These are phyloP conservation scores for Neodiprion pinetum DNA, from an alignment of 1,140 invertebrate genomes.

Conservation along the genomic window DNA sequence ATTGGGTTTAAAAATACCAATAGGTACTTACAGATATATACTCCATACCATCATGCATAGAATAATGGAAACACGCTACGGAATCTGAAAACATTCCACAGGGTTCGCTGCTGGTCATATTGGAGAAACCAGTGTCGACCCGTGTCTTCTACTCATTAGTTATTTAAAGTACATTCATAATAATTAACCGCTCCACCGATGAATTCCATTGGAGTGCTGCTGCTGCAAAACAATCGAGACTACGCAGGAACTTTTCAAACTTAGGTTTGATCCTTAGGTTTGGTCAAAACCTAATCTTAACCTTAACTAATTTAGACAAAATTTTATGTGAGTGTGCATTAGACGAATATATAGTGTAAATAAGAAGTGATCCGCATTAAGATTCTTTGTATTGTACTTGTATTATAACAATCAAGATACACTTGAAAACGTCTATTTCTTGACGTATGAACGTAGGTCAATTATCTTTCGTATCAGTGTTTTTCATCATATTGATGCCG, in stretches of 20 bases:
- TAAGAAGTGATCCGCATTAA: not conserved
- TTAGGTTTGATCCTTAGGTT: not conserved
- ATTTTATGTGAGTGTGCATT: slow-evolving; percentile 5
- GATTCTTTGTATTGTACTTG: slow-evolving; percentile 2
- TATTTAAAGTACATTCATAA: not conserved
- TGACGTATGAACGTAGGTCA: slow-evolving; percentile 1
- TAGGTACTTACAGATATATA: too few relatives aligned
- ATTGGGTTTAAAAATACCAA: not conserved
- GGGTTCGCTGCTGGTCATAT: not conserved
- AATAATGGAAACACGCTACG: not conserved
- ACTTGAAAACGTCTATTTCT: too few relatives aligned
- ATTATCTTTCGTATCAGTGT: not conserved
- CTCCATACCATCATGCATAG: too few relatives aligned
- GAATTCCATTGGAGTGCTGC: not conserved
- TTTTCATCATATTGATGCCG: too few relatives aligned
- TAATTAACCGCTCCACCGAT: not conserved
- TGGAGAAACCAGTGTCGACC: not conserved
- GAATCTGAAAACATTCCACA: not conserved
- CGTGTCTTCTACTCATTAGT: slow-evolving; percentile 7
- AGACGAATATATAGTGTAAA: not conserved
- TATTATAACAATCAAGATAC: not conserved
- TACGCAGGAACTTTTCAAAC: not conserved
- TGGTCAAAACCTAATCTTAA: not conserved
- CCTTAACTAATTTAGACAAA: not conserved
- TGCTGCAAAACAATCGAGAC: too few relatives aligned